Base-by-base conservation (phyloP, 2,797 vertebrate genomes). In the Heterohyrax brucei region DNA sequence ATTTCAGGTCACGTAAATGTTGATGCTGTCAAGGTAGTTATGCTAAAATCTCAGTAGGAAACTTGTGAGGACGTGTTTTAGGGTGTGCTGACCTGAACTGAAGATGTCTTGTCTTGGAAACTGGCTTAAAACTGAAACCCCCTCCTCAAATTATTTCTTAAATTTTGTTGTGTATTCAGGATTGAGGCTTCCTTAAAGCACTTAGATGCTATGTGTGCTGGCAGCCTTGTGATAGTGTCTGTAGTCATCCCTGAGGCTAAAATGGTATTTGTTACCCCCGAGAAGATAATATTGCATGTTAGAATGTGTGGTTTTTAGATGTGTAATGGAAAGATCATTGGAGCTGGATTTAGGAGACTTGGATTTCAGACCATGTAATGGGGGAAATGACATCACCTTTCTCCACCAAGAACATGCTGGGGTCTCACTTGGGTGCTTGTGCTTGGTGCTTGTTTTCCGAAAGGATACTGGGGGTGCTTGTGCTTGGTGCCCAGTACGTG, bases 21-120 rank as follows among this genome's bases (percentile, higher is more conserved):
- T 94, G n/a, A 26, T 86, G 66, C 16, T 76, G 62, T 92, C 56
- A 89, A 76, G 91, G 59, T 93, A 77, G 92, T 87, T 78, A 46
- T 16, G 21, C 93, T 92, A 77, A 95, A 92, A 83, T 86, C 78
- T 84, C 59, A 88, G 24, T 77, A 81, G 84, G 70, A 94, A 95
- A 56, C 56, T 48, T 93, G 33, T 22, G 87, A 61, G 8, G 79
- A 79, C 62, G 2, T 81, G 16, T 87, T 87, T 93, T 72, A 86
- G 66, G 61, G 16, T 92, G 46, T 86, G 39, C 53, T 89, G 4
- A 68, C 53, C 7, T 82, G 61, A 79, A 73, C 30, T 77, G 70
- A 95, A 90, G 53, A 10, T 46, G 84, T 28, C 86, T 91, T 95
- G 94, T 72, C 94, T 89, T 89, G 53, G 50, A 95, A 93, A 79